Conservation (phyloP, 2,113 vertebrate species). For the Brevimyrus niger region DNA sequence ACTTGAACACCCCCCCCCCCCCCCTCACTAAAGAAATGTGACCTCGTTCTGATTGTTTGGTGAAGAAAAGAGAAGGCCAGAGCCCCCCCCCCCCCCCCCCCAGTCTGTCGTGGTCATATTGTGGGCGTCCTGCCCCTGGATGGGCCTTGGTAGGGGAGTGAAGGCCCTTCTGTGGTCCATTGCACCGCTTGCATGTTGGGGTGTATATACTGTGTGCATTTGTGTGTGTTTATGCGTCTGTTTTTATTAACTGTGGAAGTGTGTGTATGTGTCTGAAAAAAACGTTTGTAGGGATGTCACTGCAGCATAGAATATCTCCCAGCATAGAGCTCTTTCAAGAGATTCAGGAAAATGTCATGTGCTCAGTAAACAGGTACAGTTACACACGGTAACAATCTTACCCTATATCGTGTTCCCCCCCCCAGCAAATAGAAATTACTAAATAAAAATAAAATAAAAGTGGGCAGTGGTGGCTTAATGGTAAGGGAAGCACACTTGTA, state of each 20-base stretch:
- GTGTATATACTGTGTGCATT: not conserved
- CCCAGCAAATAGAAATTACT: not conserved
- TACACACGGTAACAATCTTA: not conserved
- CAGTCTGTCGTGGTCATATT: not conserved
- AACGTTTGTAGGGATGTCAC: not conserved
- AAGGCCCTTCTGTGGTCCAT: not conserved
- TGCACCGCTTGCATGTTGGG: not conserved
- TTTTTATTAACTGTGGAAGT: not conserved
- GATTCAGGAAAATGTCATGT: too few relatives aligned
- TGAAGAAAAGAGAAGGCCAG: not conserved
- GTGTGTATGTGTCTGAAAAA: conserved; percentile 5
- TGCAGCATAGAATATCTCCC: not conserved
- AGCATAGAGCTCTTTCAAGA: too few relatives aligned
- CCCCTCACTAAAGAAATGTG: not conserved
- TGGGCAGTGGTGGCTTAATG: too few relatives aligned
- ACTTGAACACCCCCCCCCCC: not conserved
- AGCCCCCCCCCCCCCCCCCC: not conserved
- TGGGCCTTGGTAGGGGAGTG: not conserved
- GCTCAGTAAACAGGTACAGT: too few relatives aligned
- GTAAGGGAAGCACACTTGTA: too few relatives aligned
- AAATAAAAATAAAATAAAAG: too few relatives aligned
- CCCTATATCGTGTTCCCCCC: not conserved
- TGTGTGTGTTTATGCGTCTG: conserved; percentile 13
- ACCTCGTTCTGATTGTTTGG: not conserved
- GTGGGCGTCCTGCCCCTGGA: not conserved